Base-by-base conservation (phyloP, 2,797 vertebrate species). In the Leucoraja ocellata region DNA sequence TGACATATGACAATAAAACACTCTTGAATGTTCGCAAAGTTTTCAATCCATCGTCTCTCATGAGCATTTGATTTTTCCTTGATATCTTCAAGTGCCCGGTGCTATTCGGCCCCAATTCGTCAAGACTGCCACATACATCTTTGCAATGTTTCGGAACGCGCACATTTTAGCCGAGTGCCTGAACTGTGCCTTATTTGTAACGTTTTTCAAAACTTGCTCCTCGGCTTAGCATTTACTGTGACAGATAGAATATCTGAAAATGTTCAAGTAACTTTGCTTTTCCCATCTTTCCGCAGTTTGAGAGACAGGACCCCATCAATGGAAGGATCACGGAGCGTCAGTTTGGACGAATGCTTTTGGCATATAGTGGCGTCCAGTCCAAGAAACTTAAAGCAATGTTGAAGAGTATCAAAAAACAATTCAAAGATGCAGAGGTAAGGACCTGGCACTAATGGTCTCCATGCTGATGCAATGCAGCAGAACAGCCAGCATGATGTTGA, bases 361-460 rank as follows among this genome's bases (percentile, higher is more conserved):
- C 98, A n/a, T 99, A 99, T 95, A 99, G 99, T 0, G 99, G 99
- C 0, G 98, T 99, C 91, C 98, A 99, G 95, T 99, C 99, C 65
- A 98, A 99, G 94, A 99, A 99, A 94, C 96, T 99, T 95, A 99
- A 97, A 0, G 96, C 96, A 94, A 99, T 98, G 98, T 98, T 98
- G 95, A 99, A 99, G 94, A 98, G 98, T 94, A 96, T 99, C 95
- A 99, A 98, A 95, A 99, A 98, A 95, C 98, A 98, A 95, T 99
- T 99, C 95, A 99, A 99, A 95, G 98, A 99, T 0, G 98, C 97
- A 93, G 97, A 98, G 98, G 99, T 99, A 94, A 93, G 94, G 25
- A 76, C 63, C 25, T 7, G 28, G 32, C 39, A 32, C 13, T 1
- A 63, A 4, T 63, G 13, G 28, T 28, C 83, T 86, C 10, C 4